Percentiles rank a stretch among this genome's conserved stretches.
These are phyloP conservation scores for Brenthis daphne DNA, from an alignment of 2,888 invertebrate genomes.

Conservation along the genomic window DNA sequence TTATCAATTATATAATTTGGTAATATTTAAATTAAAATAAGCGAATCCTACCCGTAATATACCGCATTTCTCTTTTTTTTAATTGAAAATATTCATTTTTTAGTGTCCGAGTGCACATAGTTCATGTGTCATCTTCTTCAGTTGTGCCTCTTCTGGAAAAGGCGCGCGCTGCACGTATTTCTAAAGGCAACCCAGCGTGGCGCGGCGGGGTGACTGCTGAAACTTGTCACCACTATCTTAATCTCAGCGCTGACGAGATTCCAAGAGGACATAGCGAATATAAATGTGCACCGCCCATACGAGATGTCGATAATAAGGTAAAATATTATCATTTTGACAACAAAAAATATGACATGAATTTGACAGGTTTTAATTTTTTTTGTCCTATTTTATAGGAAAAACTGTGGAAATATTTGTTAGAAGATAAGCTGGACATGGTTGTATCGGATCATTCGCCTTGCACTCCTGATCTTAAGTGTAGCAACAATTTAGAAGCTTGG, in stretches of 20 bases:
- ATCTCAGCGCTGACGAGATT: slow-evolving; percentile 84
- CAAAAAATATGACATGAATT: not conserved
- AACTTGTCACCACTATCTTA: slow-evolving; percentile 88
- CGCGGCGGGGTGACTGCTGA: slow-evolving; percentile 85
- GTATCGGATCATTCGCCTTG: slow-evolving; percentile 87
- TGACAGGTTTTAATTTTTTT: not conserved
- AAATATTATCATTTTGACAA: not conserved
- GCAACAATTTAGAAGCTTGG: slow-evolving; percentile 87
- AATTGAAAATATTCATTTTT: slow-evolving; percentile 6
- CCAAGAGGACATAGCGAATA: slow-evolving; percentile 85
- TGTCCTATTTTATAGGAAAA: slow-evolving; percentile 64
- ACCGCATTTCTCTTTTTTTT: no score
- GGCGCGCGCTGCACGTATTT: slow-evolving; percentile 68
- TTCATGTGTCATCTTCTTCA: slow-evolving; percentile 85
- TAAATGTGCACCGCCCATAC: slow-evolving; percentile 88
- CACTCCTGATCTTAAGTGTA: slow-evolving; percentile 84
- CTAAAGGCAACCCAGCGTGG: slow-evolving; percentile 75
- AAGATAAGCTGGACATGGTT: slow-evolving; percentile 83
- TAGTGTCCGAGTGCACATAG: slow-evolving; percentile 85
- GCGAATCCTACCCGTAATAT: not conserved
- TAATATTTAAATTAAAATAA: not conserved
- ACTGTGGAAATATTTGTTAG: slow-evolving; percentile 84
- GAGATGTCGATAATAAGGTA: slow-evolving; percentile 83
- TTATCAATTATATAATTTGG: no score
- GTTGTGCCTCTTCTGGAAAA: slow-evolving; percentile 82